These are phyloP conservation scores for Enteromius radiatus DNA, from an alignment of 2,797 vertebrate genomes.

Conservation along the genomic window DNA sequence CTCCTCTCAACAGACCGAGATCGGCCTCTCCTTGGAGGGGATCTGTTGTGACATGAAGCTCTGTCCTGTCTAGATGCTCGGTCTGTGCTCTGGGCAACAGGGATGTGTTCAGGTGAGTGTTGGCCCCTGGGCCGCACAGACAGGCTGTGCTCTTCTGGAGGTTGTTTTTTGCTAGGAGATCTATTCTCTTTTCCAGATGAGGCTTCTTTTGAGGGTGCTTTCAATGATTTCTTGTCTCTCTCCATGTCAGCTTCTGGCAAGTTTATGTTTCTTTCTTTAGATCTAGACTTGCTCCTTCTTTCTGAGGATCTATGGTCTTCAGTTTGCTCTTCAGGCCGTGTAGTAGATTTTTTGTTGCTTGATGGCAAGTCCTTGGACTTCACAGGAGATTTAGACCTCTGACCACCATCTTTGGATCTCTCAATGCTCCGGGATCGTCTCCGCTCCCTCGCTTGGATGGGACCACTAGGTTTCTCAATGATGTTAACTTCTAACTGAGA, in stretches of 20 bases:
- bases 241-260: slow-evolving; percentile 80
- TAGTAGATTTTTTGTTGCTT: slow-evolving; percentile 74
- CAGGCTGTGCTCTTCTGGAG: slow-evolving; percentile 79
- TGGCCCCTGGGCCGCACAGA: slow-evolving; percentile 79
- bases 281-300: slow-evolving; percentile 69
- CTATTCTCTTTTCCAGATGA: slow-evolving; percentile 88
- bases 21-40: slow-evolving; percentile 79
- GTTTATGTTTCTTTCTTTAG: slow-evolving; percentile 83
- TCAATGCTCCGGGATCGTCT: slow-evolving; percentile 81
- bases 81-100: slow-evolving; percentile 68
- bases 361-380: slow-evolving; percentile 77
- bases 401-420: slow-evolving; percentile 78
- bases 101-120: slow-evolving; percentile 77
- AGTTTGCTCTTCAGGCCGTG: slow-evolving; percentile 72
- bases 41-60: slow-evolving; percentile 79
- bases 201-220: slow-evolving; percentile 85
- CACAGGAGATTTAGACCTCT: slow-evolving; percentile 80
- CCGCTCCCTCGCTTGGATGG: slow-evolving; percentile 81
- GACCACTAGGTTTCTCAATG: slow-evolving; percentile 64
- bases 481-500: slow-evolving; percentile 57
- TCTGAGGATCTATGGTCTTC: slow-evolving; percentile 78
- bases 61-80: slow-evolving; percentile 78
- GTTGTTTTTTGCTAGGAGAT: slow-evolving; percentile 82
- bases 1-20: slow-evolving; percentile 84
- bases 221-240: slow-evolving; percentile 82